These are phyloP conservation scores for Apamea epomidion DNA, from an alignment of 2,888 invertebrate species.

Conservation along the genomic window DNA sequence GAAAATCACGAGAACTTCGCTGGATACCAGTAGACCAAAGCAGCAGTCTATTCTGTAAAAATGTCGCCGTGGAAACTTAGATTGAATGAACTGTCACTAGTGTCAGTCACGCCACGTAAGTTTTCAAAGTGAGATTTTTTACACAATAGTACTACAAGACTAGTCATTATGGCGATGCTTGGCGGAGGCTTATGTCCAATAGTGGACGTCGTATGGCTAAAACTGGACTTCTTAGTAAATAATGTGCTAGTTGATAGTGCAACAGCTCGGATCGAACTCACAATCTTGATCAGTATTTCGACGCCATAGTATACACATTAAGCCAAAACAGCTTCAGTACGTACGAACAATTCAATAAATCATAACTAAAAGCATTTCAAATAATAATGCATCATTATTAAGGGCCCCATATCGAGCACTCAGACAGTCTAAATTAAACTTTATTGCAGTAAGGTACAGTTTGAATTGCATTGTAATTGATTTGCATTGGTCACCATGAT, in stretches of 20 bases:
- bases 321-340: neutral
- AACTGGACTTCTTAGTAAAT: neutral
- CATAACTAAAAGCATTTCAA: slow-evolving; percentile 52
- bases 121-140: neutral
- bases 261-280: neutral
- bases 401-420: slow-evolving; percentile 35
- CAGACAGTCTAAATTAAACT: slow-evolving; percentile 57
- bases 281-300: neutral
- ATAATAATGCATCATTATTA: slow-evolving; percentile 60
- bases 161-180: neutral
- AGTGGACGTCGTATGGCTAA: neutral
- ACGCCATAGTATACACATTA: neutral
- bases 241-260: neutral
- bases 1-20: neutral
- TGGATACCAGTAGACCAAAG: neutral
- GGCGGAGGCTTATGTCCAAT: neutral
- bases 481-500: slow-evolving; percentile 54
- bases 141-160: too few species aligned
- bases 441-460: slow-evolving; percentile 46
- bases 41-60: neutral
- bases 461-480: slow-evolving; percentile 46
- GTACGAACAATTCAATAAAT: slow-evolving; percentile 52
- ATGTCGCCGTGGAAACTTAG: too few species aligned
- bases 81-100: neutral
- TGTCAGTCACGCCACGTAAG: too few species aligned